A percentile compares a stretch with the other conserved stretches of the same genome.
phyloP scores from a whole-genome alignment of 2,797 vertebrate genomes.

The Pristis pectinata region DNA sequence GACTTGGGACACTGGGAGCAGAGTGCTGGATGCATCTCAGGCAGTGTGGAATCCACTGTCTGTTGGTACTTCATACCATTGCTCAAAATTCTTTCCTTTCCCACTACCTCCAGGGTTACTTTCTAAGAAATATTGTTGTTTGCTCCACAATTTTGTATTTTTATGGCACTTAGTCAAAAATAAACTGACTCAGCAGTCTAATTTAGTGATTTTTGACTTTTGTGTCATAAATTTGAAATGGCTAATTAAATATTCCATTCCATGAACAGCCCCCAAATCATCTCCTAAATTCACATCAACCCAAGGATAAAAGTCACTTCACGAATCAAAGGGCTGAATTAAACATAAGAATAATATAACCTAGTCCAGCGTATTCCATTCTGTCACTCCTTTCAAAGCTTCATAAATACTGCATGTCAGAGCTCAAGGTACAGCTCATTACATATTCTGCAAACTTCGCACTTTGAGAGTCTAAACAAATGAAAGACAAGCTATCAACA shows the following conservation, averaged over 20 bases:
- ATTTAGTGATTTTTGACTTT: not conserved
- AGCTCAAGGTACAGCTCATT: not conserved
- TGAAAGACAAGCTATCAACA: not conserved
- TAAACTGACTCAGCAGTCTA: not conserved
- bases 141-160: not conserved
- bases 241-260: not conserved
- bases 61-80: not conserved
- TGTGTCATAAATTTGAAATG: not conserved
- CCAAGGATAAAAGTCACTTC: not conserved
- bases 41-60: not conserved
- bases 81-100: not conserved
- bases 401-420: not conserved
- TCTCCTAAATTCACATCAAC: not conserved
- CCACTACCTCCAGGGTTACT: not conserved
- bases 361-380: not conserved
- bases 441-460: not conserved
- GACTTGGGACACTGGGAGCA: too few species aligned
- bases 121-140: not conserved
- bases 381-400: not conserved
- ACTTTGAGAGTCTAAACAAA: not conserved
- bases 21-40: not conserved
- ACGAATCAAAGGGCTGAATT: not conserved
- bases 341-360: not conserved
- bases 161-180: not conserved
- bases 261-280: not conserved